Evolutionary conservation across 1,140 invertebrate species (phyloP).

Genomic region (Anastatus disparis): DNA sequence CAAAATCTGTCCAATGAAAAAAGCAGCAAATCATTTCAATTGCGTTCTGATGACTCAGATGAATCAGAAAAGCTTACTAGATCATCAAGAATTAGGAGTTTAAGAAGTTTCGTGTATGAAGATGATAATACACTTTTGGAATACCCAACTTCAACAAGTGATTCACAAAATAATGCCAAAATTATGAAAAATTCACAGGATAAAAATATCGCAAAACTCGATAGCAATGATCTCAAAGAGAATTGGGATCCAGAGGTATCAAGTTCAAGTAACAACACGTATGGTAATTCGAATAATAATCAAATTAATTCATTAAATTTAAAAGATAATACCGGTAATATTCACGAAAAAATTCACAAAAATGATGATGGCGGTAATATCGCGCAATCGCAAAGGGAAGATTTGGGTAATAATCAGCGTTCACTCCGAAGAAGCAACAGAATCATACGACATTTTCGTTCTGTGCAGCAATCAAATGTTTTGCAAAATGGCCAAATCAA

Average conservation of each 20-base stretch:
- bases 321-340: neutral
- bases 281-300: conserved; percentile 16
- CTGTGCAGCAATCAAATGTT: conserved; percentile 8
- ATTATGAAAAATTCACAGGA: conserved; percentile 11
- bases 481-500: neutral
- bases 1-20: conserved; percentile 20
- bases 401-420: conserved; percentile 10
- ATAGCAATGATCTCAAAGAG: conserved; percentile 39
- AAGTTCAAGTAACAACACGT: conserved; percentile 28
- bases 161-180: neutral
- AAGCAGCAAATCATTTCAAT: conserved; percentile 23
- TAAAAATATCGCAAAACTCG: neutral
- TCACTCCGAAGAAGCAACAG: conserved; percentile 21
- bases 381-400: neutral
- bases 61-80: conserved; percentile 6
- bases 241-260: conserved; percentile 42
- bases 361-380: conserved; percentile 12
- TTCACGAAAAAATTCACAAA: conserved; percentile 18
- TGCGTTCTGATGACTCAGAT: conserved; percentile 27
- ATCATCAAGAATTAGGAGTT: neutral
- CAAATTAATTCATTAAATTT: neutral
- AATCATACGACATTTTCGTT: conserved; percentile 28
- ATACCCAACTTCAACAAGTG: conserved; percentile 20
- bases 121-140: conserved; percentile 34
- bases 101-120: conserved; percentile 26